These are phyloP conservation scores for Poecilobothrus nobilitatus DNA, from an alignment of 2,888 invertebrate genomes.

Conservation along the genomic window DNA sequence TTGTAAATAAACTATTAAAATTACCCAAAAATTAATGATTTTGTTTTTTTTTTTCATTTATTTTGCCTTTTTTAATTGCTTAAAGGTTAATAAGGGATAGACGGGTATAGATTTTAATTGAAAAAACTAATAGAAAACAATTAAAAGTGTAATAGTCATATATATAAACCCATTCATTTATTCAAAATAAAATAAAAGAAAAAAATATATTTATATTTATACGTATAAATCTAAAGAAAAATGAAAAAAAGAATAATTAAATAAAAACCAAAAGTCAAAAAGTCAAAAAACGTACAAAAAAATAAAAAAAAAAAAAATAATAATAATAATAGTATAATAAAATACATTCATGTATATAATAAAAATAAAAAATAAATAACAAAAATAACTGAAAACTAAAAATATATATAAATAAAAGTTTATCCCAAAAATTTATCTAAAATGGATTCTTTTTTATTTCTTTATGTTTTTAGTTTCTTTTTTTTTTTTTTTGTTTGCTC, in stretches of 20 bases:
- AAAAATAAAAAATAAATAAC: neutral
- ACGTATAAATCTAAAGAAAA: neutral
- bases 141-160: constrained; percentile 3
- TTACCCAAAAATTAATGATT: neutral
- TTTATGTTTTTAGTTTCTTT: too few species aligned
- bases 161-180: neutral
- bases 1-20: neutral
- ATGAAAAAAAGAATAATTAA: neutral
- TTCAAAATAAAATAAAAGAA: neutral
- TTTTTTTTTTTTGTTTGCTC: too few species aligned
- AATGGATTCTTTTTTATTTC: neutral
- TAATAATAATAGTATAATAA: neutral
- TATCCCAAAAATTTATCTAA: constrained; percentile 6
- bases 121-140: constrained; percentile 6
- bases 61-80: constrained; percentile 3
- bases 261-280: neutral
- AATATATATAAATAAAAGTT: neutral
- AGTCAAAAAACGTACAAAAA: neutral
- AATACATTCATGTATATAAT: neutral
- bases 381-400: neutral
- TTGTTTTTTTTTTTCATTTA: neutral
- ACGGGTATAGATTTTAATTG: constrained; percentile 2
- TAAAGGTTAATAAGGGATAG: constrained; percentile 4
- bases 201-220: too few species aligned
- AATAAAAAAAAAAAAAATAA: neutral